These are phyloP conservation scores for Aphidius gifuensis DNA, from an alignment of 1,140 invertebrate genomes.

Conservation along the genomic window DNA sequence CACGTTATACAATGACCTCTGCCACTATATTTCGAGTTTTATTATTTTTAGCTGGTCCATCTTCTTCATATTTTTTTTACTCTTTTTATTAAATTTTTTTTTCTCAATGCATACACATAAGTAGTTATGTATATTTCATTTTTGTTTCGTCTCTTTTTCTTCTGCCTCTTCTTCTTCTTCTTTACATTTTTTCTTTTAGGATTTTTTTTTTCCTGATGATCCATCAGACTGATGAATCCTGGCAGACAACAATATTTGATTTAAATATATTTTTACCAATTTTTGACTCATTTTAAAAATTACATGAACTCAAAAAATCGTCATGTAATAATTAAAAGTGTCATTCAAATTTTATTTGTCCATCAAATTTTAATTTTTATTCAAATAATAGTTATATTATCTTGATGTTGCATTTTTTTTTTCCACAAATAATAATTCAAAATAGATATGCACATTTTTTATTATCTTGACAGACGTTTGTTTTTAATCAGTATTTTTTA, in stretches of 20 bases:
- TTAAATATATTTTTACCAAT: slow-evolving; percentile 10
- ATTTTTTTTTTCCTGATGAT: slow-evolving; percentile 19
- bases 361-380: too few relatives aligned
- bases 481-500: background rate
- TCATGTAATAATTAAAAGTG: too few relatives aligned
- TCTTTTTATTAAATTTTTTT: too few relatives aligned
- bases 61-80: background rate
- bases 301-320: background rate
- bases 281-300: background rate
- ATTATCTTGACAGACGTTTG: slow-evolving; percentile 8
- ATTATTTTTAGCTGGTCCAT: slow-evolving; percentile 27
- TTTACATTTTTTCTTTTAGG: background rate
- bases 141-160: slow-evolving; percentile 2
- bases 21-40: slow-evolving; percentile 25
- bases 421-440: background rate
- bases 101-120: too few relatives aligned
- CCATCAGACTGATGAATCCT: slow-evolving; percentile 24
- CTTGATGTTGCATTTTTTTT: background rate
- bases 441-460: slow-evolving; percentile 4
- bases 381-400: too few relatives aligned
- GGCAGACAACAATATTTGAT: slow-evolving; percentile 12
- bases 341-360: too few relatives aligned
- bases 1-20: slow-evolving; percentile 22
- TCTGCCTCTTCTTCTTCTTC: slow-evolving; percentile 6
- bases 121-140: too few relatives aligned